Evolutionary conservation across 2,113 vertebrate genomes (phyloP), one percentile per base, ranked within the genome.

Genomic region (Phalacrocorax carbo): DNA sequence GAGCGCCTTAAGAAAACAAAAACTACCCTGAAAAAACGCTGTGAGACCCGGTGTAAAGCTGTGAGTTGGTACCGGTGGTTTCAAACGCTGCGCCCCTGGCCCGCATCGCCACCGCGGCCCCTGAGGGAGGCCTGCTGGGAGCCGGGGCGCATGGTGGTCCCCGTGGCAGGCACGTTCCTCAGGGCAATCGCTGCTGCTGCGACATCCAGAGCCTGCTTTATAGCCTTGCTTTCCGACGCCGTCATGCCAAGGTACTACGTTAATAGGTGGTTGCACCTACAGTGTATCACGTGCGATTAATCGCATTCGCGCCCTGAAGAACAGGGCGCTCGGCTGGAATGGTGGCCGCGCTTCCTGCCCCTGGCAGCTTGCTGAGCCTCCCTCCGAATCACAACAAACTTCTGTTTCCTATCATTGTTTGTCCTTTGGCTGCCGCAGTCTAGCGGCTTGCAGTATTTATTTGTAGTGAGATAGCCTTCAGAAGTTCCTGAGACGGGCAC

Each of bases 81-180:
- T 5, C 13, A 21, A 9, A 13, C 4, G 38, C 40, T 2, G 17
- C 14, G 7, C 13, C 8, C 46, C 20, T 3, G 11, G 19, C 44
- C 16, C 44, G 44, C 44, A 18, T 7, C 17, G 44, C 44, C 44
- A 17, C 44, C 18, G 44, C 44, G 44, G 44, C 17, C 44, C 44
- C 44, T 15, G 15, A 7, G 17, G 17, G 14, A 44, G 44, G 44
- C 44, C 44, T 46, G 34, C 9, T 2, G 5, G 51, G 65, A 2
- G 44, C 3, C 2, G 13, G 6, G 30, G 32, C 9, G 5, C 5
- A 32, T 8, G 95, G 20, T 7, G 36, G 13, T 20, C 34, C 51
- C 15, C n/a, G 2, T 1, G 27, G 23, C 2, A 5, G 34, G 23
- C 11, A 1, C 0, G 0, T 7, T 29, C 19, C 52, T 71, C 30